phyloP scores from a whole-genome alignment of 2,113 vertebrate genomes.

The Oncorhynchus tshawytscha region DNA sequence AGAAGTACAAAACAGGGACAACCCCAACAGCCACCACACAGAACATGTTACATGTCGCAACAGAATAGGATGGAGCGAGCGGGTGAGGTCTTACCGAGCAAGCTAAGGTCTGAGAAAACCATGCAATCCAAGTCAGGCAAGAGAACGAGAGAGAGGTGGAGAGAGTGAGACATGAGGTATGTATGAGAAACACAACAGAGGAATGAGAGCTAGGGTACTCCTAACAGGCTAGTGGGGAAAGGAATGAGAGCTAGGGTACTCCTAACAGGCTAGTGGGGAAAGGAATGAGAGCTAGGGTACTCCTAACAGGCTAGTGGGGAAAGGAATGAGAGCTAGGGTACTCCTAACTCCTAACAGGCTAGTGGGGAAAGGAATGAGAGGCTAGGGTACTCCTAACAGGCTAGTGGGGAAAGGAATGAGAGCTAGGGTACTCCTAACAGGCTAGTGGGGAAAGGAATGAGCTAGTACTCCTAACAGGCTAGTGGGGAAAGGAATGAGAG shows the following conservation, averaged over 20 bases:
- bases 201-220: conserved; percentile 52
- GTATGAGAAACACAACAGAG: conserved; percentile 55
- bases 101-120: conserved; percentile 96
- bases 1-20: conserved; percentile 23
- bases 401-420: too few relatives aligned
- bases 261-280: too few relatives aligned
- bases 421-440: too few relatives aligned
- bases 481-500: too few relatives aligned
- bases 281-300: conserved; percentile 19
- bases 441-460: too few relatives aligned
- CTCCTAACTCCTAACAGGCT: too few relatives aligned
- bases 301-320: too few relatives aligned
- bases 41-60: conserved; percentile 46
- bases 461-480: too few relatives aligned
- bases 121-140: conserved; percentile 88
- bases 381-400: too few relatives aligned
- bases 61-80: conserved; percentile 63
- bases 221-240: conserved; percentile 43
- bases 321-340: too few relatives aligned
- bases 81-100: conserved; percentile 94
- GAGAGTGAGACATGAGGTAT: conserved; percentile 66
- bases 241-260: conserved; percentile 21
- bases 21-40: conserved; percentile 16
- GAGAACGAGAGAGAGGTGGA: conserved; percentile 61
- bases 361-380: too few relatives aligned